These are phyloP conservation scores for Bombylius major DNA, from an alignment of 2,888 invertebrate species.

Conservation along the genomic window DNA sequence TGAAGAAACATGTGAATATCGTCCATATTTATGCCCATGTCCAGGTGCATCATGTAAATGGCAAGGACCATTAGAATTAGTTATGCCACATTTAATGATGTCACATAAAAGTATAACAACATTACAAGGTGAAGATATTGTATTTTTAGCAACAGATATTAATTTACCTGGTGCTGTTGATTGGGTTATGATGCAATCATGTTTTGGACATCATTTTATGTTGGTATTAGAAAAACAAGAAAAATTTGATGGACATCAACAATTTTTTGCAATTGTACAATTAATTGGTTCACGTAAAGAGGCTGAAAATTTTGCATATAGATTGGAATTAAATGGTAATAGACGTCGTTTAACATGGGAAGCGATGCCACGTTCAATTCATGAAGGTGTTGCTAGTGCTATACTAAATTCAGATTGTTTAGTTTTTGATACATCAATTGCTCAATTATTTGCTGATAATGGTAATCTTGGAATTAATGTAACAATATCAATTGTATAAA, in stretches of 20 bases:
- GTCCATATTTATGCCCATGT: conserved; percentile 97
- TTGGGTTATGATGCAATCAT: conserved; percentile 99
- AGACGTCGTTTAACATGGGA: conserved; percentile 95
- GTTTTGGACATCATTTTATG: conserved; percentile 99
- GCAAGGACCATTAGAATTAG: conserved; percentile 95
- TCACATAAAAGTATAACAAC: conserved; percentile 98
- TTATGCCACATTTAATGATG: conserved; percentile 96
- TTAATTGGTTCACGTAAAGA: conserved; percentile 97
- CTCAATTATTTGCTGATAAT: conserved; percentile 97
- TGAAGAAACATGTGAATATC: conserved; percentile 95
- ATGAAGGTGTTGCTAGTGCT: conserved; percentile 95
- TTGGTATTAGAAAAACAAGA: conserved; percentile 97
- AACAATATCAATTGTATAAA: conserved; percentile 84
- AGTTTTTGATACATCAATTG: conserved; percentile 96
- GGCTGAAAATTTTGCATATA: conserved; percentile 96
- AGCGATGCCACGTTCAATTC: conserved; percentile 95
- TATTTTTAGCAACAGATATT: conserved; percentile 98
- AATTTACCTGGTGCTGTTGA: conserved; percentile 98
- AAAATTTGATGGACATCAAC: conserved; percentile 92
- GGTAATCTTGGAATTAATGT: conserved; percentile 99
- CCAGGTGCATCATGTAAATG: conserved; percentile 99
- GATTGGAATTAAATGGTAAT: conserved; percentile 92
- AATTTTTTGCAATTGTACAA: conserved; percentile 97
- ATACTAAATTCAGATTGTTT: conserved; percentile 97
- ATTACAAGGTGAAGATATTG: conserved; percentile 97